These are phyloP conservation scores for Eretmocerus hayati DNA, from an alignment of 2,888 invertebrate species.

Conservation along the genomic window DNA sequence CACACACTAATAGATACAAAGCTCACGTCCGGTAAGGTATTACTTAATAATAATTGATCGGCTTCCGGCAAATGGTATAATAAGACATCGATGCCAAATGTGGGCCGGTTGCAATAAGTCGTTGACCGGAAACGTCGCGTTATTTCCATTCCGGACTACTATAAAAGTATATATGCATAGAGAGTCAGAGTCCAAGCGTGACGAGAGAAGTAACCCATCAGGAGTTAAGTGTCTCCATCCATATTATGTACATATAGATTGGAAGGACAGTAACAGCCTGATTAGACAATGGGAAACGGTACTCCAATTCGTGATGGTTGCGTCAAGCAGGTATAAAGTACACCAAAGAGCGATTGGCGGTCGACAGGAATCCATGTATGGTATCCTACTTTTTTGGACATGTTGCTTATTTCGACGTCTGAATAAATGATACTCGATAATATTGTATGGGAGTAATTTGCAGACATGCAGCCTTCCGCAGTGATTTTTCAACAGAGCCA, in stretches of 20 bases:
- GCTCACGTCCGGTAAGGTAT: too few relatives aligned
- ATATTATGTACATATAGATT: neutral
- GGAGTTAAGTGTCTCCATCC: neutral
- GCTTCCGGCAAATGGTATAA: conserved; percentile 11
- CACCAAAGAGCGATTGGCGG: neutral
- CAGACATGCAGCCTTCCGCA: too few relatives aligned
- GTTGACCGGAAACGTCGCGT: conserved; percentile 15
- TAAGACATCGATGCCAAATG: conserved; percentile 17
- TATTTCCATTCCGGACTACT: neutral
- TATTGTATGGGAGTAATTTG: too few relatives aligned
- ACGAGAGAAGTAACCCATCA: too few relatives aligned
- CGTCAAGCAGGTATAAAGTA: conserved; percentile 10
- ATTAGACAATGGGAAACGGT: conserved; percentile 19
- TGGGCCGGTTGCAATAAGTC: conserved; percentile 10
- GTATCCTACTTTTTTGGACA: conserved; percentile 8
- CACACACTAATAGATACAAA: too few relatives aligned
- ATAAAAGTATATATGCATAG: conserved; percentile 13
- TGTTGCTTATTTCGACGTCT: too few relatives aligned
- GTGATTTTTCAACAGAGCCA: too few relatives aligned
- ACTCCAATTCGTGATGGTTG: conserved; percentile 21
- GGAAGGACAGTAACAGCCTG: neutral
- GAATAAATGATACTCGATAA: too few relatives aligned
- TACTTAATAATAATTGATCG: conserved; percentile 7
- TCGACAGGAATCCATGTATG: conserved; percentile 7
- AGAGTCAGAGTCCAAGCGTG: too few relatives aligned